phyloP scores from a whole-genome alignment of 2,797 vertebrate species.

The Pogonophryne albipinna region DNA sequence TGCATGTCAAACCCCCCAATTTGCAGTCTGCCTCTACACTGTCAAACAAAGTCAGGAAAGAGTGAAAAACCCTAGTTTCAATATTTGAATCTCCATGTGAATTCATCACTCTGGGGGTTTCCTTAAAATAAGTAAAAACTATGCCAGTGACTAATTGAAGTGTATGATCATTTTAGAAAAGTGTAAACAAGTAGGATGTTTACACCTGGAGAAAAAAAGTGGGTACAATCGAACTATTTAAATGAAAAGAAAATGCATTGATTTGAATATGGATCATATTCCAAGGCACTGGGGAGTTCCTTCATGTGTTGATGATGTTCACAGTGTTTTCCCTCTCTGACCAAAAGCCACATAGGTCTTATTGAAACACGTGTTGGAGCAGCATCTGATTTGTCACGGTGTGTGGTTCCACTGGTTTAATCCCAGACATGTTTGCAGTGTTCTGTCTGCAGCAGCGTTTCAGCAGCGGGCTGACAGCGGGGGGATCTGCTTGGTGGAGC shows the following conservation, averaged over 20 bases:
- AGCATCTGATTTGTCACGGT: slow-evolving; percentile 44
- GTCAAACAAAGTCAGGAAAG: too few relatives aligned
- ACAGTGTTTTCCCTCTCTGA: background rate
- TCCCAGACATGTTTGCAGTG: slow-evolving; percentile 39
- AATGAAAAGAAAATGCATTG: background rate
- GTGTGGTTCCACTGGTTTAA: slow-evolving; percentile 41
- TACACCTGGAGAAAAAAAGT: too few relatives aligned
- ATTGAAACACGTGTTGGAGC: slow-evolving; percentile 39
- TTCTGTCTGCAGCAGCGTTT: slow-evolving; percentile 25
- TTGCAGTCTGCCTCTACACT: too few relatives aligned
- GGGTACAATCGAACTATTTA: too few relatives aligned
- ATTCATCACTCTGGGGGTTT: too few relatives aligned
- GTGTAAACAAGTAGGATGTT: too few relatives aligned
- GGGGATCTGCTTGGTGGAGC: slow-evolving; percentile 60
- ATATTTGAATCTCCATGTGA: background rate
- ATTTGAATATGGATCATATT: background rate
- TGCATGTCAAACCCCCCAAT: too few relatives aligned
- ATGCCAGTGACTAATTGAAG: too few relatives aligned
- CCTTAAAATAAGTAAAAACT: too few relatives aligned
- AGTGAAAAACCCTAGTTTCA: background rate
- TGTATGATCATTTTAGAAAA: too few relatives aligned
- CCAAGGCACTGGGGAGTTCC: background rate
- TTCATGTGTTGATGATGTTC: background rate
- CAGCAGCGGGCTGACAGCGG: slow-evolving; percentile 51
- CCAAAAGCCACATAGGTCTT: slow-evolving; percentile 3